Conservation (phyloP, 1,140 invertebrate species). For the Tetramorium simillimum region DNA sequence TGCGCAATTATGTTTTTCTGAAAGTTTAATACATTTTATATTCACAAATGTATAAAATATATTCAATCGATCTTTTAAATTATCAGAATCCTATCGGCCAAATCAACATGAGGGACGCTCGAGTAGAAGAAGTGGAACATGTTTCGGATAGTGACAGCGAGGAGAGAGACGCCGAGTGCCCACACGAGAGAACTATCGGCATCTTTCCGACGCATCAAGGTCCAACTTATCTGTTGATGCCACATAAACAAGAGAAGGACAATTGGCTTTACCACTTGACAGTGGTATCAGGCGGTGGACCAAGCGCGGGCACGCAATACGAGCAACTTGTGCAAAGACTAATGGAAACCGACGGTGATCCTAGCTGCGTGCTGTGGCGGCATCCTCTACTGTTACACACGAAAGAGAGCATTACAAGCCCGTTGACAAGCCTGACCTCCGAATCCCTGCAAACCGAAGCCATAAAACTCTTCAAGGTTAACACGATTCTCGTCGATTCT, state of each 20-base stretch:
- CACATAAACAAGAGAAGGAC: slow-evolving; percentile 95
- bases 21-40: not conserved
- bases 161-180: slow-evolving; percentile 91
- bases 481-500: not conserved
- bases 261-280: slow-evolving; percentile 98
- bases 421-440: slow-evolving; percentile 94
- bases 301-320: slow-evolving; percentile 96
- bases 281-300: slow-evolving; percentile 96
- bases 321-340: slow-evolving; percentile 97
- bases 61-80: not conserved
- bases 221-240: slow-evolving; percentile 96
- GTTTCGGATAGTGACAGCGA: slow-evolving; percentile 96
- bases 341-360: slow-evolving; percentile 97
- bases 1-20: slow-evolving; percentile 29
- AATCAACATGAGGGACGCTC: slow-evolving; percentile 97
- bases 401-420: slow-evolving; percentile 94
- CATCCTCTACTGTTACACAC: slow-evolving; percentile 96
- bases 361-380: slow-evolving; percentile 97
- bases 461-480: slow-evolving; percentile 97
- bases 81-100: slow-evolving; percentile 95
- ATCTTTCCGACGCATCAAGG: slow-evolving; percentile 97
- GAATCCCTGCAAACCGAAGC: slow-evolving; percentile 95
- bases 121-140: slow-evolving; percentile 97
- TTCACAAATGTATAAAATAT: not conserved
- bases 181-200: slow-evolving; percentile 93